phyloP scores from a whole-genome alignment of 1,140 invertebrate genomes.

The Gryon sp. region DNA sequence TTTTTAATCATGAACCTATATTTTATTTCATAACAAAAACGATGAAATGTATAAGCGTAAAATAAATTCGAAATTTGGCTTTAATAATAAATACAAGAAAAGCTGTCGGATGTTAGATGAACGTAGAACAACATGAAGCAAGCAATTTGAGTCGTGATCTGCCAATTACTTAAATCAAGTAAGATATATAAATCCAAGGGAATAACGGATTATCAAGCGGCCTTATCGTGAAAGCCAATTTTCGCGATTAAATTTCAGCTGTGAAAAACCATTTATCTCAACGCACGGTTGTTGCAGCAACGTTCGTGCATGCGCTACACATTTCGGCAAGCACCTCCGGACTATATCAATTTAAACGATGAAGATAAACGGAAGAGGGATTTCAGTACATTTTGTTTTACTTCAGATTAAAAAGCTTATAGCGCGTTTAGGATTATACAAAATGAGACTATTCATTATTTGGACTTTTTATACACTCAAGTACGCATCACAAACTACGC shows the following conservation, averaged over 20 bases:
- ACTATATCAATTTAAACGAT: constrained; percentile 58
- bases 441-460: constrained; percentile 52
- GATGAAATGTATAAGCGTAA: too few species aligned
- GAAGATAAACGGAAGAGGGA: constrained; percentile 58
- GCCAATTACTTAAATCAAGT: constrained; percentile 10
- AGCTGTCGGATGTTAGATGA: too few species aligned
- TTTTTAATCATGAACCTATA: too few species aligned
- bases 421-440: constrained; percentile 39
- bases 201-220: constrained; percentile 15
- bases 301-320: constrained; percentile 22
- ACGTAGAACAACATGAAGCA: too few species aligned
- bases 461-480: constrained; percentile 23
- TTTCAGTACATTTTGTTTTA: constrained; percentile 55
- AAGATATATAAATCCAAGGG: constrained; percentile 2
- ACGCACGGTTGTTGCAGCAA: constrained; percentile 20
- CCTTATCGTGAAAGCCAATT: constrained; percentile 26
- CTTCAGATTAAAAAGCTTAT: constrained; percentile 57
- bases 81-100: too few species aligned
- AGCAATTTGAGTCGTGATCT: too few species aligned
- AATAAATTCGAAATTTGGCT: too few species aligned
- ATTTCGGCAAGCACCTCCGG: constrained; percentile 34
- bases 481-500: constrained; percentile 11
- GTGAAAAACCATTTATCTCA: constrained; percentile 48
- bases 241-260: constrained; percentile 44
- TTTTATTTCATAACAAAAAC: too few species aligned